These are phyloP conservation scores for Chaetophractus vellerosus DNA, from an alignment of 2,797 vertebrate species.

Conservation along the genomic window DNA sequence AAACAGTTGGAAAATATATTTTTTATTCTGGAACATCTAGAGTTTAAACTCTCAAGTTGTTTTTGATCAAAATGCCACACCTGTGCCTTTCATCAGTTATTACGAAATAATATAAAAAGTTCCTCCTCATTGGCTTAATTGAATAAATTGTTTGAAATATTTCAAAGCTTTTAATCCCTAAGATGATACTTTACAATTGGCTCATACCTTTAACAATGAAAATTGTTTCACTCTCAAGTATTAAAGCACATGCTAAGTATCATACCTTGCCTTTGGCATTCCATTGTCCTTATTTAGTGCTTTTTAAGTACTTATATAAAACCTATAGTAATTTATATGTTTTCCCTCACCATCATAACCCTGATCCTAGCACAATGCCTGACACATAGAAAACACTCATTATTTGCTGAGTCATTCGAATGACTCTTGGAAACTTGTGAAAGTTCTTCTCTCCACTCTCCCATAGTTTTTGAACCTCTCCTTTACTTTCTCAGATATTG, in stretches of 20 bases:
- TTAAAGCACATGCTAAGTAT: not conserved
- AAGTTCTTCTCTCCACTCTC: not conserved
- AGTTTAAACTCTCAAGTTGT: slow-evolving; percentile 51
- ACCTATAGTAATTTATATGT: not conserved
- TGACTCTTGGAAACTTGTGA: not conserved
- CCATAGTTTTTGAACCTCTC: not conserved
- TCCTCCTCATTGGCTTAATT: slow-evolving; percentile 58
- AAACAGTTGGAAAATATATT: not conserved
- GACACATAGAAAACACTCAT: not conserved
- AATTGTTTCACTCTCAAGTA: slow-evolving; percentile 34
- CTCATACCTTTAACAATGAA: slow-evolving; percentile 23
- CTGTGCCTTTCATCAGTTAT: slow-evolving; percentile 59
- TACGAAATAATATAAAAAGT: slow-evolving; percentile 55
- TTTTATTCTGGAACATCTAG: slow-evolving; percentile 39
- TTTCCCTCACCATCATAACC: not conserved
- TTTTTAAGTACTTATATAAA: slow-evolving; percentile 22
- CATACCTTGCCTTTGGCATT: not conserved
- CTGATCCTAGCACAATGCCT: not conserved
- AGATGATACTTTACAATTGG: slow-evolving; percentile 35
- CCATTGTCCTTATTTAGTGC: not conserved
- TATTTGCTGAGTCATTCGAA: not conserved
- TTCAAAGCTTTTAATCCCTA: slow-evolving; percentile 55
- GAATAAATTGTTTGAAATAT: slow-evolving; percentile 74
- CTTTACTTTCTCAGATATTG: not conserved
- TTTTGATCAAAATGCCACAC: slow-evolving; percentile 60